These are phyloP conservation scores for Acleris emargana DNA, from an alignment of 2,888 invertebrate species.

Conservation along the genomic window DNA sequence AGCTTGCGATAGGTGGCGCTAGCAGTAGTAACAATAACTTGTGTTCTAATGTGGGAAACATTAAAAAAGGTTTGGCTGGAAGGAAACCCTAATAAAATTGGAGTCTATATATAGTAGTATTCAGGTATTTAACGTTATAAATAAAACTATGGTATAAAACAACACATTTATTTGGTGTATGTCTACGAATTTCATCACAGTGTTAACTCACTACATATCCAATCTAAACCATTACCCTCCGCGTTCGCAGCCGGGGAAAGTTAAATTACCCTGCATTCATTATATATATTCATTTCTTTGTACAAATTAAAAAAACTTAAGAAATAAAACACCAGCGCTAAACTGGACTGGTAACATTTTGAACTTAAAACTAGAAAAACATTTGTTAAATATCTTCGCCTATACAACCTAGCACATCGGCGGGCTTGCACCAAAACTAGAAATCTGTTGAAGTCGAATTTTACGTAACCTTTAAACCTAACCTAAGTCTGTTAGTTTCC, in stretches of 20 bases:
- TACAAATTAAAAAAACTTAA: conserved; percentile 34
- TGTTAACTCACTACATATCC: conserved; percentile 33
- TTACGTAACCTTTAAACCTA: too few relatives aligned
- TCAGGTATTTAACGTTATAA: background rate
- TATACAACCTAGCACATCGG: conserved; percentile 46
- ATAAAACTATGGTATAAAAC: conserved; percentile 28
- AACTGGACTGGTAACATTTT: conserved; percentile 38
- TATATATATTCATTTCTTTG: conserved; percentile 18
- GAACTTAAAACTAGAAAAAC: conserved; percentile 45
- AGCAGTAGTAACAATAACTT: background rate
- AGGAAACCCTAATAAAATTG: too few relatives aligned
- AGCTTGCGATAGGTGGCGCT: conserved; percentile 22
- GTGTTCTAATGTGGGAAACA: too few relatives aligned
- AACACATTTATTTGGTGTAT: conserved; percentile 34
- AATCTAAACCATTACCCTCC: conserved; percentile 33
- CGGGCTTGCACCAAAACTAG: background rate
- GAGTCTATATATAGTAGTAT: too few relatives aligned
- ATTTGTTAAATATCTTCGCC: conserved; percentile 53
- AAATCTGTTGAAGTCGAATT: background rate
- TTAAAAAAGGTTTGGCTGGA: too few relatives aligned
- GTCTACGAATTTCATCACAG: conserved; percentile 33
- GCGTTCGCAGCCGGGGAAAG: conserved; percentile 14
- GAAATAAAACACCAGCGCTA: conserved; percentile 32
- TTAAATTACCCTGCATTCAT: conserved; percentile 26
- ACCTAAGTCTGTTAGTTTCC: too few relatives aligned